Evolutionary conservation across 2,797 vertebrate genomes (phyloP).

Genomic region (Todus mexicanus): DNA sequence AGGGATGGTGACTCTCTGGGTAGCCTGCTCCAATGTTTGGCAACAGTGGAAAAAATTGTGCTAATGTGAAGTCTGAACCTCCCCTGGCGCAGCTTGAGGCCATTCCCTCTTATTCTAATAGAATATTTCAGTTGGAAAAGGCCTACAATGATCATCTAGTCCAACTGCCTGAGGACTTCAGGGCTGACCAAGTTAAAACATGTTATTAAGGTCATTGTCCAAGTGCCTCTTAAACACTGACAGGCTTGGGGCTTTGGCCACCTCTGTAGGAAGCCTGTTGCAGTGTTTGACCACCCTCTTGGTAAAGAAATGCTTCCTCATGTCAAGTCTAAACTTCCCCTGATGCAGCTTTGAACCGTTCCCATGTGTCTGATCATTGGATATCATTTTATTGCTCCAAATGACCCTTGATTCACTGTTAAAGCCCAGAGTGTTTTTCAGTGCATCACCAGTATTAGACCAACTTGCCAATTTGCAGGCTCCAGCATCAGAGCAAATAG

Average conservation of each 20-base stretch:
- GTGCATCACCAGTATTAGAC: not conserved
- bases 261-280: not conserved
- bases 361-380: not conserved
- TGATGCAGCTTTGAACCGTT: not conserved
- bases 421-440: not conserved
- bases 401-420: not conserved
- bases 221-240: not conserved
- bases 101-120: too few relatives aligned
- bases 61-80: too few relatives aligned
- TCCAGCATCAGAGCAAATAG: not conserved
- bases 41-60: too few relatives aligned
- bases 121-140: not conserved
- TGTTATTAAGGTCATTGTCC: not conserved
- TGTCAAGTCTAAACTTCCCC: not conserved
- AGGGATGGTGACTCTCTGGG: too few relatives aligned
- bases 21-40: too few relatives aligned
- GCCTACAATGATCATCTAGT: not conserved
- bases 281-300: not conserved
- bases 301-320: not conserved
- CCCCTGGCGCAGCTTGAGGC: too few relatives aligned
- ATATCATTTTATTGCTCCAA: not conserved
- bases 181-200: not conserved
- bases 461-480: not conserved
- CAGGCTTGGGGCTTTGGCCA: not conserved
- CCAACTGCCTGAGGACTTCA: not conserved